Percentiles rank a stretch among this genome's conserved stretches.
Conservation (phyloP, 2,888 invertebrate genomes). For the Leptodirus hochenwartii region DNA sequence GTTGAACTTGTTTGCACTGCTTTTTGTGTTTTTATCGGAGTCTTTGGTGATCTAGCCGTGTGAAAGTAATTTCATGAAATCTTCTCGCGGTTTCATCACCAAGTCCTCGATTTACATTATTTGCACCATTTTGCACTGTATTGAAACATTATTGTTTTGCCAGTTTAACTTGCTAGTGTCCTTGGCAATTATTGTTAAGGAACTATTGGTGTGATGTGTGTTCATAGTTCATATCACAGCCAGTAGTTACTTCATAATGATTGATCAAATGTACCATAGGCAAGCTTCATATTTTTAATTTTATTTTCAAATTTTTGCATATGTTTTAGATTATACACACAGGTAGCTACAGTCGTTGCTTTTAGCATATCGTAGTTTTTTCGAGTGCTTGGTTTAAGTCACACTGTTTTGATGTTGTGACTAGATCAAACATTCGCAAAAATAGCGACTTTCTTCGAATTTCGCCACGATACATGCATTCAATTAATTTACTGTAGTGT, state of each 20-base stretch:
- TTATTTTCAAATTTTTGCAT: too few species aligned
- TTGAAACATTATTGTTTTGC: constrained; percentile 7
- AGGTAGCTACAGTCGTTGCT: background rate
- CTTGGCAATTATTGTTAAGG: constrained; percentile 18
- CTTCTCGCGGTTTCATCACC: constrained; percentile 22
- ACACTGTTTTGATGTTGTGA: constrained; percentile 22
- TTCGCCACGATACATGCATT: background rate
- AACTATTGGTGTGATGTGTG: constrained; percentile 25
- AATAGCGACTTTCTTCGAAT: constrained; percentile 16
- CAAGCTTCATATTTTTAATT: constrained; percentile 6
- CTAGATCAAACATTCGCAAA: constrained; percentile 29
- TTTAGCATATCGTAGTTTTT: constrained; percentile 17
- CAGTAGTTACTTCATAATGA: constrained; percentile 25
- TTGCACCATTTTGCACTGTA: constrained; percentile 6
- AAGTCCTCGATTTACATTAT: constrained; percentile 14
- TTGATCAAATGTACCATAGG: constrained; percentile 6
- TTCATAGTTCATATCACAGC: constrained; percentile 25
- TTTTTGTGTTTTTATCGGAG: constrained; percentile 10
- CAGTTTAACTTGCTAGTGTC: constrained; percentile 1
- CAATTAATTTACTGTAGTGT: background rate
- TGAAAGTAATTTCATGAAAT: constrained; percentile 18
- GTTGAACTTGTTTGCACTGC: constrained; percentile 5
- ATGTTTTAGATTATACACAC: too few species aligned
- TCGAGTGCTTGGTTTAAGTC: constrained; percentile 24
- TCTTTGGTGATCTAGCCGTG: constrained; percentile 31